A percentile compares a stretch with the other conserved stretches of the same genome.
Conservation (phyloP, 2,888 invertebrate species). For the Nephrotoma appendiculata region DNA sequence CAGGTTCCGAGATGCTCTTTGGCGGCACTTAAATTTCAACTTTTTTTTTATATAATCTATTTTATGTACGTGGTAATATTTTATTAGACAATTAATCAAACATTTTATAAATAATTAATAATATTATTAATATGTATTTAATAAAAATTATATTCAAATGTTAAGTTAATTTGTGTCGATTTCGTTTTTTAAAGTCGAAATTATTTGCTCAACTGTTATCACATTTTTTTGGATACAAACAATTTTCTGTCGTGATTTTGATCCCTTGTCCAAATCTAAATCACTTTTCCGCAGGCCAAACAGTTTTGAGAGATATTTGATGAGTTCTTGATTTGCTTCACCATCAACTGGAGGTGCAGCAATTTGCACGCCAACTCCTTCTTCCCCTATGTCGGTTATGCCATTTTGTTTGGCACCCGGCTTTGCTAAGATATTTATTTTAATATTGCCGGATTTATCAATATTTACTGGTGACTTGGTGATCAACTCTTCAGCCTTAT, state of each 20-base stretch:
- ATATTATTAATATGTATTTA: not conserved
- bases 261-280: constrained; percentile 47
- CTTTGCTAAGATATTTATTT: constrained; percentile 52
- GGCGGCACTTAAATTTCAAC: constrained; percentile 25
- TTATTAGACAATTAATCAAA: not conserved
- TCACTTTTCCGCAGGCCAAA: constrained; percentile 55
- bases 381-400: constrained; percentile 45
- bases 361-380: constrained; percentile 60
- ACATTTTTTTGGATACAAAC: constrained; percentile 34
- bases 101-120: not conserved
- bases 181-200: constrained; percentile 25
- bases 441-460: constrained; percentile 44
- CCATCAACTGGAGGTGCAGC: constrained; percentile 70
- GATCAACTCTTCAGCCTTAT: constrained; percentile 8
- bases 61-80: not conserved
- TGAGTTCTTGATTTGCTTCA: constrained; percentile 61
- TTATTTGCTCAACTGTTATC: constrained; percentile 32
- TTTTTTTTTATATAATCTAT: not conserved
- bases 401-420: constrained; percentile 59
- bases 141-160: not conserved
- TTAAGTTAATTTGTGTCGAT: not conserved
- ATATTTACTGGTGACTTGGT: constrained; percentile 24
- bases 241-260: constrained; percentile 41
- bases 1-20: constrained; percentile 48
- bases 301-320: constrained; percentile 55